Percentiles rank a stretch among this genome's conserved stretches.
phyloP scores from a whole-genome alignment of 2,797 vertebrate species.

The Orientallactaga sibirica region DNA sequence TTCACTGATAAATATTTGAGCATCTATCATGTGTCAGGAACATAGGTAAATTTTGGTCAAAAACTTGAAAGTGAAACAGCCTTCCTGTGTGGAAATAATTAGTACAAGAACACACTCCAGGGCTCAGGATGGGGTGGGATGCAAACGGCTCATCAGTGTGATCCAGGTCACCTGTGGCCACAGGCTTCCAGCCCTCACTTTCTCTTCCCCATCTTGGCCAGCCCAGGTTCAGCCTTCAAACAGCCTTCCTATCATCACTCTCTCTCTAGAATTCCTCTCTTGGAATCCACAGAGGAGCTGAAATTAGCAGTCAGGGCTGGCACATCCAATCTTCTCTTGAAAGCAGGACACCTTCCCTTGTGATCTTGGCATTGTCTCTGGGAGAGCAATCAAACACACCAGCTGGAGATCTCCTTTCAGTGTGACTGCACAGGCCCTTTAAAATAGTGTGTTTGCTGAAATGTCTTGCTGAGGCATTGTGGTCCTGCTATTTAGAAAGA shows the following conservation, averaged over 20 bases:
- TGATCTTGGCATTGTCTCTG: slow-evolving; percentile 39
- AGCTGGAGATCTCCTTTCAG: slow-evolving; percentile 44
- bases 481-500: not conserved
- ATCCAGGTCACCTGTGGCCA: not conserved
- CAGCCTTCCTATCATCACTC: slow-evolving; percentile 2
- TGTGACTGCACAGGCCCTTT: not conserved
- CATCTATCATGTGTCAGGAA: not conserved
- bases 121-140: not conserved
- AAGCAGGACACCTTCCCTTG: slow-evolving; percentile 60
- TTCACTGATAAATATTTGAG: slow-evolving; percentile 29
- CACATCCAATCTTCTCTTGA: slow-evolving; percentile 63
- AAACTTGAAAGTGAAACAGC: slow-evolving; percentile 35
- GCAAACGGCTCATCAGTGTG: fast-evolving
- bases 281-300: slow-evolving; percentile 41
- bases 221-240: not conserved
- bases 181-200: fast-evolving
- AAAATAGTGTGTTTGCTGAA: slow-evolving; percentile 20
- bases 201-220: not conserved
- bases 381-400: slow-evolving; percentile 8
- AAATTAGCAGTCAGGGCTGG: slow-evolving; percentile 56
- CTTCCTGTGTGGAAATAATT: not conserved
- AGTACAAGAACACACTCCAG: not conserved
- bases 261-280: not conserved
- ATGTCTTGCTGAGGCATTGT: not conserved
- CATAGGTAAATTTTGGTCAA: slow-evolving; percentile 24